Conservation (phyloP, 2,888 invertebrate species). For the Hirtodrosophila confusa region DNA sequence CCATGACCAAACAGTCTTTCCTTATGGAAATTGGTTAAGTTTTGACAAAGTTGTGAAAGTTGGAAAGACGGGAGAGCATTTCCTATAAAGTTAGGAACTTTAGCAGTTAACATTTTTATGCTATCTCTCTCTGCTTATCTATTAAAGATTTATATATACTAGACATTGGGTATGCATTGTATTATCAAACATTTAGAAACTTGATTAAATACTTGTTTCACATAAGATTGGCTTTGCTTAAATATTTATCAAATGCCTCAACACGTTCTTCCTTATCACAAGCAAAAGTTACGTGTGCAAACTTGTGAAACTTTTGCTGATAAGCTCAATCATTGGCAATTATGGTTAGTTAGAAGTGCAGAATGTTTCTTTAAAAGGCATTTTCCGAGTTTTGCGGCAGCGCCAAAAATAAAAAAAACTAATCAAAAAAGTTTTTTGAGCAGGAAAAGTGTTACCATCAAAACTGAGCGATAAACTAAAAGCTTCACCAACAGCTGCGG, state of each 20-base stretch:
- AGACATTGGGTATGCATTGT: too few species aligned
- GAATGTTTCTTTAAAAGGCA: conserved; percentile 8
- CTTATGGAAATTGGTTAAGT: too few species aligned
- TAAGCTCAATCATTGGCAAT: conserved; percentile 23
- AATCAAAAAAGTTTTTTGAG: conserved; percentile 46
- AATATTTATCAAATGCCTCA: conserved; percentile 45
- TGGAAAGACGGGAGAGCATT: too few species aligned
- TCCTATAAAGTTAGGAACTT: too few species aligned
- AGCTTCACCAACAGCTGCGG: conserved; percentile 15
- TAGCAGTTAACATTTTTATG: too few species aligned
- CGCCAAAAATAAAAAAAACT: conserved; percentile 18
- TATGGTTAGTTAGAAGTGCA: conserved; percentile 6
- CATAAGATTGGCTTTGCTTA: conserved; percentile 19
- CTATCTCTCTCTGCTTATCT: too few species aligned
- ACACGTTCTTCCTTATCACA: conserved; percentile 55
- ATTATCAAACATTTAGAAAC: background rate
- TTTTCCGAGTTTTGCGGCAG: conserved; percentile 14
- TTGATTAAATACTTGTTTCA: conserved; percentile 16
- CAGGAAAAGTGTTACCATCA: conserved; percentile 4
- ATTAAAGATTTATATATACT: too few species aligned
- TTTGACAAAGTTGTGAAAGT: too few species aligned
- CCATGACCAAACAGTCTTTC: too few species aligned
- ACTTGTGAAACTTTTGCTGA: conserved; percentile 42
- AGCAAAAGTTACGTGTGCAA: conserved; percentile 47
- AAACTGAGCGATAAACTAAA: conserved; percentile 5